A percentile compares a stretch with the other conserved stretches of the same genome.
Conservation (phyloP, 2,888 invertebrate species). For the Agrochola lota region DNA sequence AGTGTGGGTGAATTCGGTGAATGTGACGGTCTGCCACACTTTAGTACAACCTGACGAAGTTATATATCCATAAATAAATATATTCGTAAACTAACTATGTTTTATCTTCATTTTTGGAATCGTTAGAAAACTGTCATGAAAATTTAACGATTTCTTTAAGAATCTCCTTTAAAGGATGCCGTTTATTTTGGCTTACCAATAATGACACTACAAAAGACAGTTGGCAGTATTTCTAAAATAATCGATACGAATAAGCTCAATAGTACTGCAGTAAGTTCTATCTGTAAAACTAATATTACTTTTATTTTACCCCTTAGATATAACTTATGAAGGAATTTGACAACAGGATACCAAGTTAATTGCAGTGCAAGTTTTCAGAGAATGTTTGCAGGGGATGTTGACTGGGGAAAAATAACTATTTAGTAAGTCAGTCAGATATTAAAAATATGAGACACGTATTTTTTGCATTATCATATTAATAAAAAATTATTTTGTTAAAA, state of each 20-base stretch:
- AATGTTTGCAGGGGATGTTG: not conserved
- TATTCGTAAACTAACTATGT: not conserved
- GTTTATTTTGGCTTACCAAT: not conserved
- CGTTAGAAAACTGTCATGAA: too few species aligned
- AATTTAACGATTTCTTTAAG: not conserved
- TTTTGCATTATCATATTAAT: too few species aligned
- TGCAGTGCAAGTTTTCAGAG: not conserved
- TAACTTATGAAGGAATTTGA: not conserved
- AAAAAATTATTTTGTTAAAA: too few species aligned
- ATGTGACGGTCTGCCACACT: not conserved
- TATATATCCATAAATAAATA: not conserved
- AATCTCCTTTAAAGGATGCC: not conserved
- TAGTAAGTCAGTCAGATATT: too few species aligned
- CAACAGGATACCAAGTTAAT: not conserved
- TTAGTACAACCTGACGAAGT: not conserved
- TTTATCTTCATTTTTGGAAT: not conserved
- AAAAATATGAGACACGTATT: too few species aligned
- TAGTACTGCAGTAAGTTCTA: not conserved
- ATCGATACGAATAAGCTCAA: not conserved
- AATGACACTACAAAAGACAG: not conserved
- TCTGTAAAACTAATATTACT: not conserved
- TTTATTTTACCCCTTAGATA: not conserved
- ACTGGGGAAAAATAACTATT: too few species aligned
- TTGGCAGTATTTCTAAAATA: too few species aligned
- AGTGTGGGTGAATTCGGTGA: slow-evolving; percentile 6